Conservation (phyloP, 1,140 invertebrate genomes). For the Drosophila trapezifrons region DNA sequence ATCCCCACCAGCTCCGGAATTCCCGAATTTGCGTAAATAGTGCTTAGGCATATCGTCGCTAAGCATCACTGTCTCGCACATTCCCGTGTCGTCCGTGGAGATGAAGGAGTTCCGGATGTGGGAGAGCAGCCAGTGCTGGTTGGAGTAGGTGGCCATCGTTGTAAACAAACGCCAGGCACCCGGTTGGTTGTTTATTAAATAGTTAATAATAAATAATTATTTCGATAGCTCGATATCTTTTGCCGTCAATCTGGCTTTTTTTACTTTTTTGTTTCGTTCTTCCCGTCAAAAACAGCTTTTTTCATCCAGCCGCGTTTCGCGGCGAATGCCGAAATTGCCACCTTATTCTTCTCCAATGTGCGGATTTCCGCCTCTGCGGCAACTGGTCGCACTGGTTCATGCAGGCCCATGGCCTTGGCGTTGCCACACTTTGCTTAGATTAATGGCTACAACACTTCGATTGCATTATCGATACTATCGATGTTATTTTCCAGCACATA, state of each 20-base stretch:
- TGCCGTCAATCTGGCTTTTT: no score
- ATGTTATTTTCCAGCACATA: no score
- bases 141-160: constrained; percentile 95
- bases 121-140: constrained; percentile 95
- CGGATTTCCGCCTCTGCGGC: not conserved
- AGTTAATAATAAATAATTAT: no score
- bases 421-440: not conserved
- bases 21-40: constrained; percentile 84
- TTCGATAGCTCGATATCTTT: no score
- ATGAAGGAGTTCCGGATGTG: constrained; percentile 97
- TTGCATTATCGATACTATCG: no score
- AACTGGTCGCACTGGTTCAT: not conserved
- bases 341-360: not conserved
- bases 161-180: constrained; percentile 51
- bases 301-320: no score
- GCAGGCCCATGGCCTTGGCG: not conserved
- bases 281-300: no score
- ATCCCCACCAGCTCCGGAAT: constrained; percentile 44
- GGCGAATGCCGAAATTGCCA: no score
- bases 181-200: no score
- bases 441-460: no score
- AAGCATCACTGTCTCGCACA: constrained; percentile 88
- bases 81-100: constrained; percentile 96
- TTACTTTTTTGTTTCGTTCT: constrained; percentile 47
- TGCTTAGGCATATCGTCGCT: constrained; percentile 90